A percentile compares a stretch with the other conserved stretches of the same genome.
phyloP scores from a whole-genome alignment of 1,140 invertebrate species.

The Bradysia coprophila region DNA sequence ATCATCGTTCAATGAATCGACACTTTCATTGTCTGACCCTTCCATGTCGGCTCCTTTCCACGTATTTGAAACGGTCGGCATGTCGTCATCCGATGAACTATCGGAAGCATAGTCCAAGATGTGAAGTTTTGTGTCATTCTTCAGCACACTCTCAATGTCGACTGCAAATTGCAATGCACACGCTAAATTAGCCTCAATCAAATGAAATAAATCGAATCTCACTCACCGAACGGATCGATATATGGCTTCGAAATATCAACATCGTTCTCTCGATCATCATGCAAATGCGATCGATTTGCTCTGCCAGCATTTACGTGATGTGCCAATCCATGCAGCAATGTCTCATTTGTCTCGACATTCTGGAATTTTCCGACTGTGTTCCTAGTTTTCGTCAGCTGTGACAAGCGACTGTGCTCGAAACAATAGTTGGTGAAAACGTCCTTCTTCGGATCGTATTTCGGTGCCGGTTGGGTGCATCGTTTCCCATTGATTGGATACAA shows the following conservation, averaged over 20 bases:
- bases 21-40: slow-evolving; percentile 55
- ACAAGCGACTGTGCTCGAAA: slow-evolving; percentile 20
- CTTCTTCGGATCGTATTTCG: slow-evolving; percentile 36
- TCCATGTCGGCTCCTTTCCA: slow-evolving; percentile 43
- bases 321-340: slow-evolving; percentile 13
- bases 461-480: slow-evolving; percentile 52
- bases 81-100: slow-evolving; percentile 56
- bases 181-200: too few species aligned
- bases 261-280: slow-evolving; percentile 3
- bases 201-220: not conserved
- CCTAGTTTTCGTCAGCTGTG: slow-evolving; percentile 19
- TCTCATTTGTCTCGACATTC: slow-evolving; percentile 18
- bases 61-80: slow-evolving; percentile 39
- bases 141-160: slow-evolving; percentile 34
- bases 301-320: slow-evolving; percentile 18
- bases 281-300: slow-evolving; percentile 5
- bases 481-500: slow-evolving; percentile 48
- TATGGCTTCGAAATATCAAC: slow-evolving; percentile 3
- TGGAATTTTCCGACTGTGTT: slow-evolving; percentile 13
- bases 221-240: slow-evolving; percentile 35
- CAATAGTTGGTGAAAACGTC: slow-evolving; percentile 18
- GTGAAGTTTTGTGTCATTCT: slow-evolving; percentile 32
- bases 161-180: slow-evolving; percentile 16
- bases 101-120: slow-evolving; percentile 43
- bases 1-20: slow-evolving; percentile 61